Evolutionary conservation across 2,113 vertebrate genomes (phyloP).

Genomic region (Arenaria interpres): DNA sequence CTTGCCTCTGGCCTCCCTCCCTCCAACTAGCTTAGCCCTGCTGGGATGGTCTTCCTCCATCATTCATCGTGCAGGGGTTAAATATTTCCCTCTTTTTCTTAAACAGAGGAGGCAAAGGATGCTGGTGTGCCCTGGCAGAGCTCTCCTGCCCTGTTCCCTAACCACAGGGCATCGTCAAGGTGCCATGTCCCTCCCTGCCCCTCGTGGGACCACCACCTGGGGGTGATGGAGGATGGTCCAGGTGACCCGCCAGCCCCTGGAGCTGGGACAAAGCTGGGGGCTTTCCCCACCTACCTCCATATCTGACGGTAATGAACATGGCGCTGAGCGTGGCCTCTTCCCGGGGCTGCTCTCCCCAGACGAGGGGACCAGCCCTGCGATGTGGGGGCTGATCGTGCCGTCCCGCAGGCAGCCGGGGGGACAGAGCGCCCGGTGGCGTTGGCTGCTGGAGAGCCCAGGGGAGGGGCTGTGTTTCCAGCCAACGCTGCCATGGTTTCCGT

Average conservation of each 20-base stretch:
- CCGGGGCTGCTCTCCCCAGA: neutral
- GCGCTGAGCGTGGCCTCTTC: neutral
- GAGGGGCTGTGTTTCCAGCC: accelerated
- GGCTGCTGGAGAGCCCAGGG: neutral
- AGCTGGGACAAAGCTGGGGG: neutral
- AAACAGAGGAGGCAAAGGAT: neutral
- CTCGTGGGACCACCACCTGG: neutral
- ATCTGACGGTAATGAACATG: constrained; percentile 35
- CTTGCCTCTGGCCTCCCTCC: neutral
- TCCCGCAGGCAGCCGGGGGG: neutral
- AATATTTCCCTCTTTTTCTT: neutral
- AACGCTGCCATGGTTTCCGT: neutral
- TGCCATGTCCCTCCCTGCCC: neutral
- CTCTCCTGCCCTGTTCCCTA: neutral
- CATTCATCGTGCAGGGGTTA: neutral
- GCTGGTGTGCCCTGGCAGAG: neutral
- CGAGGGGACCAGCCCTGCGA: accelerated
- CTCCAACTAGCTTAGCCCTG: neutral
- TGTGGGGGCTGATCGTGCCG: neutral
- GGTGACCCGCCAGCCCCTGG: neutral
- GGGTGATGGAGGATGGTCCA: neutral
- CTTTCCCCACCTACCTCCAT: constrained; percentile 21
- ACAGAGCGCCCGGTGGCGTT: neutral
- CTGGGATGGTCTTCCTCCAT: neutral
- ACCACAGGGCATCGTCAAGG: neutral